Evolutionary conservation across 2,797 vertebrate genomes (phyloP).

Genomic region (Percopsis omiscomaycus): DNA sequence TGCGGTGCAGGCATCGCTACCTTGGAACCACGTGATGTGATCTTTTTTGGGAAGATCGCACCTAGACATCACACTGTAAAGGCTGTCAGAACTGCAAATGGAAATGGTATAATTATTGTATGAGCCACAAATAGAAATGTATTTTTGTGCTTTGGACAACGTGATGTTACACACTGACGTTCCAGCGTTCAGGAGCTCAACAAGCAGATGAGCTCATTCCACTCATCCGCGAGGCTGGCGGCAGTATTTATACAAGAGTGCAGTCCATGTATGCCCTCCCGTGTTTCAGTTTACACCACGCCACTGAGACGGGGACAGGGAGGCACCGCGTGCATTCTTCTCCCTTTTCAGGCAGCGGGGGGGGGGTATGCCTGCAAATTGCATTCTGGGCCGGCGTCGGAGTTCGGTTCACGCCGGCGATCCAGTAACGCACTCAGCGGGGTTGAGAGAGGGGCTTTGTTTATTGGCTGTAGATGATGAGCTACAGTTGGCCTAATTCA

Average conservation of each 20-base stretch:
- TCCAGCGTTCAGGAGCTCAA: too few species aligned
- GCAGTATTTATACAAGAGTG: slow-evolving; percentile 67
- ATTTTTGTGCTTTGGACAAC: too few species aligned
- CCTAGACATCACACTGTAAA: too few species aligned
- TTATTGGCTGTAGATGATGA: slow-evolving; percentile 5
- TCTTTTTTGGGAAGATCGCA: too few species aligned
- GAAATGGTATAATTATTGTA: too few species aligned
- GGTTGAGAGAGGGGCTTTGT: slow-evolving; percentile 6
- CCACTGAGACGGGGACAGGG: slow-evolving; percentile 46
- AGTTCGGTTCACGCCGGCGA: slow-evolving; percentile 14
- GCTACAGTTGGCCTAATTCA: slow-evolving; percentile 7
- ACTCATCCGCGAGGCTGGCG: slow-evolving; percentile 23
- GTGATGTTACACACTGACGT: too few species aligned
- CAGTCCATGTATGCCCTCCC: slow-evolving; percentile 62
- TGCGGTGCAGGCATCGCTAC: too few species aligned
- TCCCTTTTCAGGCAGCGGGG: slow-evolving; percentile 76
- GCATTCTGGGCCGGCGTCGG: slow-evolving; percentile 43
- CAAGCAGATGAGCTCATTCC: slow-evolving; percentile 18
- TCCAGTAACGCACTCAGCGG: background rate
- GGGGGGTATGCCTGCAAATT: slow-evolving; percentile 36
- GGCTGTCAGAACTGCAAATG: too few species aligned
- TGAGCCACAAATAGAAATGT: too few species aligned
- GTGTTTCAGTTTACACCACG: slow-evolving; percentile 69
- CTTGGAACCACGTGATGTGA: too few species aligned
- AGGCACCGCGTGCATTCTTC: slow-evolving; percentile 72